Percentiles rank a stretch among this genome's conserved stretches.
phyloP scores from a whole-genome alignment of 2,888 invertebrate species.

The Dinocampus coccinellae region DNA sequence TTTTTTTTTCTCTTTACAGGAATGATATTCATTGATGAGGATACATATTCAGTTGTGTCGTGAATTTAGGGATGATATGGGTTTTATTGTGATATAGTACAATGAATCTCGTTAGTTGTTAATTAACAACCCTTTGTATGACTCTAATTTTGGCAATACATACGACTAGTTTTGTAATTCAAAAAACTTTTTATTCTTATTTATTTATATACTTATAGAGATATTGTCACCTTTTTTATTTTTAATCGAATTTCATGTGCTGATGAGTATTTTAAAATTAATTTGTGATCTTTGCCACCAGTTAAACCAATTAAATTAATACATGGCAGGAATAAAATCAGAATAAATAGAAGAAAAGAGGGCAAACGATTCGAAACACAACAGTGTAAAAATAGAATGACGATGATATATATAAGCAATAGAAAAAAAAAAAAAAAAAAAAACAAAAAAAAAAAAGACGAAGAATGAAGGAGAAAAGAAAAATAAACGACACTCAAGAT shows the following conservation, averaged over 20 bases:
- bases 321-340: background rate
- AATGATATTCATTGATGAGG: conserved; percentile 5
- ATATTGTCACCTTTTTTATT: background rate
- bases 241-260: too few species aligned
- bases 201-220: too few species aligned
- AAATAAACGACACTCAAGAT: conserved; percentile 4
- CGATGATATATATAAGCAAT: too few species aligned
- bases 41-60: background rate
- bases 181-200: background rate
- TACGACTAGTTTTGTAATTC: background rate
- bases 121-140: conserved; percentile 6
- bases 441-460: too few species aligned
- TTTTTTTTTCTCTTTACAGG: background rate
- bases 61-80: background rate
- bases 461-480: too few species aligned
- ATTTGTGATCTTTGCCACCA: too few species aligned
- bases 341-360: conserved; percentile 10
- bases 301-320: background rate
- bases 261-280: too few species aligned
- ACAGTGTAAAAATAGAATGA: conserved; percentile 10
- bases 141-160: background rate
- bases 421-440: too few species aligned
- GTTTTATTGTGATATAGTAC: background rate
- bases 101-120: background rate
- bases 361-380: background rate